Percentiles rank a stretch among this genome's conserved stretches.
Evolutionary conservation across 30 jellyfish, hydroid and myxozoan genomes (phyloP).

Genomic region (Morbakka virulenta): DNA sequence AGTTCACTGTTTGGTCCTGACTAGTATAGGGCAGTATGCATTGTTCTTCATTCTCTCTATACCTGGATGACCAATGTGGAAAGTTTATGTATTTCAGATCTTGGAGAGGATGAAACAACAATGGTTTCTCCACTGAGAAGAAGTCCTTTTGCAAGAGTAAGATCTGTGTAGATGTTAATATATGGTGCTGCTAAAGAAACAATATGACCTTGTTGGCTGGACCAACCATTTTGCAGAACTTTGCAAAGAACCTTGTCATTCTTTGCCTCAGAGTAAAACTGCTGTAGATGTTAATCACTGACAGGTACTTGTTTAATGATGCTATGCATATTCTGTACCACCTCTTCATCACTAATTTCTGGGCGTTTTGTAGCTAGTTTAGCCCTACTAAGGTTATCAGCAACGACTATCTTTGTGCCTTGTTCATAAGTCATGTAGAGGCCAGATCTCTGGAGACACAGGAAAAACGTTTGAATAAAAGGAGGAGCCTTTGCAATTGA

Average conservation of each 20-base stretch:
- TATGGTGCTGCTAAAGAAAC: conserved; percentile 12
- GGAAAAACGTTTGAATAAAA: conserved; percentile 21
- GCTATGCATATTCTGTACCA: neutral
- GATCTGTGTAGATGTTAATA: conserved; percentile 9
- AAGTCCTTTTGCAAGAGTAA: conserved; percentile 6
- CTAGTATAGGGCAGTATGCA: conserved; percentile 42
- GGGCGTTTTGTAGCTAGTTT: no score
- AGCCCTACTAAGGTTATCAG: conserved; percentile 67
- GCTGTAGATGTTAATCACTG: no score
- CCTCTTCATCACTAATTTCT: conserved; percentile 33
- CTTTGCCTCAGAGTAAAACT: no score
- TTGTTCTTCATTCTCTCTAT: no score
- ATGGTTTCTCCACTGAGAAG: conserved; percentile 19
- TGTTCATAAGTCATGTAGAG: neutral
- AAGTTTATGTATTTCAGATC: neutral
- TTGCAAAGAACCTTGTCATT: no score
- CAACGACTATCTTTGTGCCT: conserved; percentile 5
- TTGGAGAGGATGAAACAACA: conserved; percentile 39
- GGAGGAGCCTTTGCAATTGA: conserved; percentile 36
- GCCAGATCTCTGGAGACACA: conserved; percentile 21
- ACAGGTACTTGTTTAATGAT: no score
- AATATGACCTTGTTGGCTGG: neutral
- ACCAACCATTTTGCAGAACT: conserved; percentile 43
- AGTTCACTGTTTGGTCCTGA: conserved; percentile 23
- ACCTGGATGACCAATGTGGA: no score